phyloP scores from a whole-genome alignment of 2,888 invertebrate species.

The Polyploca ridens region DNA sequence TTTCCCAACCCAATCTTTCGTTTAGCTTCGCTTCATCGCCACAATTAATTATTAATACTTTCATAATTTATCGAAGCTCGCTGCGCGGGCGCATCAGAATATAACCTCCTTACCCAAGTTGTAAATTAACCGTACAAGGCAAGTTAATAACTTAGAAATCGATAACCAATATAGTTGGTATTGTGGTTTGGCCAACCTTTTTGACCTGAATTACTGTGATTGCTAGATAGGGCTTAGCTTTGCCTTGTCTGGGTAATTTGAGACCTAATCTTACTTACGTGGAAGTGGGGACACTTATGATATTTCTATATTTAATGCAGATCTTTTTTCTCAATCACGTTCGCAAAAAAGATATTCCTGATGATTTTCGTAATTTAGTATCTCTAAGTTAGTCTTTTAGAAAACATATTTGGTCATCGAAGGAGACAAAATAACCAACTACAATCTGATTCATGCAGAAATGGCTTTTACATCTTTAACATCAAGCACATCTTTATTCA shows the following conservation, averaged over 20 bases:
- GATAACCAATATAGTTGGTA: slow-evolving; percentile 56
- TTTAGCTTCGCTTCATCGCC: not conserved
- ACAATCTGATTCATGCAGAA: not conserved
- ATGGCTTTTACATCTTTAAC: not conserved
- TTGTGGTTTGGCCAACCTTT: slow-evolving; percentile 49
- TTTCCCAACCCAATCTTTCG: not conserved
- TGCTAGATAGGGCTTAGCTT: slow-evolving; percentile 41
- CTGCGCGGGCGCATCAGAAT: slow-evolving; percentile 6
- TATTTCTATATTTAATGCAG: not conserved
- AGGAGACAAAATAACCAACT: not conserved
- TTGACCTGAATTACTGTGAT: slow-evolving; percentile 47
- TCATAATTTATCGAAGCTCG: not conserved
- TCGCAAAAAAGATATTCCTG: not conserved
- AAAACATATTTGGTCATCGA: not conserved
- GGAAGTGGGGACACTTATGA: not conserved
- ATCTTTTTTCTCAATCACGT: not conserved
- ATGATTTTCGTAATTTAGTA: not conserved
- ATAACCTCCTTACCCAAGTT: not conserved
- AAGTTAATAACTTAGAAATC: slow-evolving; percentile 59
- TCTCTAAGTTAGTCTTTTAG: no score
- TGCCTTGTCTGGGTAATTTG: slow-evolving; percentile 23
- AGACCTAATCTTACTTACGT: not conserved
- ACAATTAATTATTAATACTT: not conserved
- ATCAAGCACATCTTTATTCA: not conserved
- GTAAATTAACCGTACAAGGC: slow-evolving; percentile 23